Base-by-base conservation (phyloP, 2,113 vertebrate genomes). In the Pogona vitticeps region DNA sequence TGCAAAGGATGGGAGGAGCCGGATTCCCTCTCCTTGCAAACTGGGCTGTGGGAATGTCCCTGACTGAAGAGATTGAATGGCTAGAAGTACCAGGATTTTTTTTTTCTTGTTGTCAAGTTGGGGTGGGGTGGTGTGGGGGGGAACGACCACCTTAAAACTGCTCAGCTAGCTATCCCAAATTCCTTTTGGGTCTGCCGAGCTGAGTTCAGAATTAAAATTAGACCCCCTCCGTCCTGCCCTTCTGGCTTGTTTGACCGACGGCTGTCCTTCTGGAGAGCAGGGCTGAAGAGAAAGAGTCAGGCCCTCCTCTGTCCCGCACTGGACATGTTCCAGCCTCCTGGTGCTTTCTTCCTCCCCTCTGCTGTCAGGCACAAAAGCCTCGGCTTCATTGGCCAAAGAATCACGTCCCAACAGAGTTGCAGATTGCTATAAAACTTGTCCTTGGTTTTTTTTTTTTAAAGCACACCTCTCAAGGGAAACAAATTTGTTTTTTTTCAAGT, bases 231-330 rank as follows among this genome's bases (percentile, higher is more conserved):
- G 20, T 23, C 61, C 23, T 56, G 5, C 6, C 61, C 15, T 52
- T 46, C 20, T 13, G 65, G 83, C 59, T 63, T 38, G 31, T 56
- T 61, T 65, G 68, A 31, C 38, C 76, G 63, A 2, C 0, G 36
- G 59, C 65, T 84, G 80, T 59, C 59, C 82, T 36, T 1, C 56
- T 14, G 5, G 26, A 75, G 71, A 28, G 42, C 77, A 2, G 2
- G 0, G 0, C 0, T 0, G 0, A 12, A 80, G 0, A 0, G 7
- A 28, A 7, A n/a, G 17, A 76, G 40, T 0, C 81, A 0, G 4
- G 38, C 6, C 31, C 65, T 28, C 26, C 26, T n/a, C 56, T 2
- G 73, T n/a, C 76, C 8, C 20, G 0, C 70, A 58, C 84, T 18
- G 38, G 88, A 2, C 15, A 80, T 6, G 59, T 80, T 87, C 92